Base-by-base conservation (phyloP, 1,140 invertebrate species). In the Marisa cornuarietis region DNA sequence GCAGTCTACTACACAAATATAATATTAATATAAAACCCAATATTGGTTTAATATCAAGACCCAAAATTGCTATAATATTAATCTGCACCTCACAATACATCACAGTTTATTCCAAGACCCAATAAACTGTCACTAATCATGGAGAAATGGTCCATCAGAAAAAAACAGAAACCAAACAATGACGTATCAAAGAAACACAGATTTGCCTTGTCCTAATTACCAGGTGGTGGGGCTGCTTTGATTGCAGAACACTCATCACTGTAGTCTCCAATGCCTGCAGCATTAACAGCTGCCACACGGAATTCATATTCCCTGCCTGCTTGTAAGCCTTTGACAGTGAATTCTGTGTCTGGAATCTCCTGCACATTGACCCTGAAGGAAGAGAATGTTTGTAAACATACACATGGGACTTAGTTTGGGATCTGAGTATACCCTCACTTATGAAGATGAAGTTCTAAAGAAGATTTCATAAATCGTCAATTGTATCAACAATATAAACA, bases 291-390 rank as follows among this genome's bases (percentile, higher is more conserved):
- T 11, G 96, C 95, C 0, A 99, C 98, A 78, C 98, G 93, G 93
- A 99, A 99, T 90, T 99, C 98, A 87, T 99, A 99, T 88, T 98
- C 96, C 77, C 97, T 95, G 89, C 98, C 97, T 90, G 98, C 96
- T 80, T 96, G 96, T 22, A 99, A 92, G 81, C 95, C 96, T 71
- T 94, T 95, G 20, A 98, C 95, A 85, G 94, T 93, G 89, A 96
- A 98, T 24, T 94, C 87, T 62, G 83, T 88, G 62, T 88, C 89
- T 5, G 84, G 78, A 51, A 90, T 83, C 52, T 90, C 90, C 51
- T 79, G 66, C 72, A 84, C 83, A 61, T 83, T 87, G 26, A 85
- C 88, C 77, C 90, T 90, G 81, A 42, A 42, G 31, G 31, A 42
- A 42, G 31, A 42, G 83, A 79, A 79, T 80, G 9, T 58, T 42